Percentiles rank a stretch among this genome's conserved stretches.
These are phyloP conservation scores for Dipodomys stephensi DNA, from an alignment of 2,113 vertebrate genomes.

Conservation along the genomic window DNA sequence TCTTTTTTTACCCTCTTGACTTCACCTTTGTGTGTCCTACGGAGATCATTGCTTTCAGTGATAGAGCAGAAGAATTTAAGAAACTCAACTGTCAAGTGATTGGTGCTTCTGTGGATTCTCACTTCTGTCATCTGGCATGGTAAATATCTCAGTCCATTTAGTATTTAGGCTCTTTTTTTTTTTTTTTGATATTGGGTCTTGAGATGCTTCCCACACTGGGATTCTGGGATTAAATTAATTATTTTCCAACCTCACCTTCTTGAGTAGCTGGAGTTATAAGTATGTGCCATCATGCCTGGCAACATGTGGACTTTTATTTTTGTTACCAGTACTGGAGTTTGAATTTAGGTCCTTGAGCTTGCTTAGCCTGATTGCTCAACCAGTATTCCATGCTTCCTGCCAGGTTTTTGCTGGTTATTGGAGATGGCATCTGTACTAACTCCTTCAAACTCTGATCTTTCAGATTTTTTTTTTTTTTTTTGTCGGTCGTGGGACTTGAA, in stretches of 20 bases:
- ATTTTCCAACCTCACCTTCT: background rate
- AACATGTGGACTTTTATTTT: background rate
- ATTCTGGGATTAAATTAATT: background rate
- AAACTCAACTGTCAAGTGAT: slow-evolving; percentile 97
- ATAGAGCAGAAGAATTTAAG: slow-evolving; percentile 94
- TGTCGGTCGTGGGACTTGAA: too few relatives aligned
- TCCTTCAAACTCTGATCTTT: too few relatives aligned
- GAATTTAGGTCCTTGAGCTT: too few relatives aligned
- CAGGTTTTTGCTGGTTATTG: too few relatives aligned
- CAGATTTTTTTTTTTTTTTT: too few relatives aligned
- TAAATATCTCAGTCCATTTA: slow-evolving; percentile 81
- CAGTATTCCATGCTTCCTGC: too few relatives aligned
- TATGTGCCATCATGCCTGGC: background rate
- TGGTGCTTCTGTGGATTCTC: slow-evolving; percentile 97
- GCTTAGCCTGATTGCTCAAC: too few relatives aligned
- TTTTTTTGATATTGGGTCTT: background rate
- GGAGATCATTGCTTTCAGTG: slow-evolving; percentile 98
- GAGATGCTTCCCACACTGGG: too few relatives aligned
- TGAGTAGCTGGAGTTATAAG: background rate
- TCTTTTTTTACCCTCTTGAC: slow-evolving; percentile 98
- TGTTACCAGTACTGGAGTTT: background rate
- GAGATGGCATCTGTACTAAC: too few relatives aligned
- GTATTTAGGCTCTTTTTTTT: background rate
- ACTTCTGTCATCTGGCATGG: slow-evolving; percentile 98
- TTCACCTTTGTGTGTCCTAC: slow-evolving; percentile 99